Evolutionary conservation across 2,797 vertebrate species (phyloP).

Genomic region (Spinibarbus caldwelli): DNA sequence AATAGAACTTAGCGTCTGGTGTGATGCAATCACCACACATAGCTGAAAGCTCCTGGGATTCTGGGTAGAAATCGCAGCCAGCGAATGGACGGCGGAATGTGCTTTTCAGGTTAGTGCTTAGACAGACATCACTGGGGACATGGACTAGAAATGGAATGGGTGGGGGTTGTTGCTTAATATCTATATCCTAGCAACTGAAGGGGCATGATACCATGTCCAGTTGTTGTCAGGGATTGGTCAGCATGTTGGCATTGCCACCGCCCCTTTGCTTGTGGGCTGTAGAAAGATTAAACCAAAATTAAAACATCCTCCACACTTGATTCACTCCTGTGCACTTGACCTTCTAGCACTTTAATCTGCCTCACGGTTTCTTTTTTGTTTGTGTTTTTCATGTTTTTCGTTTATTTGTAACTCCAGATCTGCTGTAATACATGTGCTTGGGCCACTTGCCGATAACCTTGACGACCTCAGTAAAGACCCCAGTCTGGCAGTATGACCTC

Average conservation of each 20-base stretch:
- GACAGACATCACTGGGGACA: conserved; percentile 51
- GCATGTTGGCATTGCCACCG: conserved; percentile 77
- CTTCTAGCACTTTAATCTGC: conserved; percentile 80
- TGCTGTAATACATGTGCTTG: conserved; percentile 66
- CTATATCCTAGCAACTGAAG: conserved; percentile 87
- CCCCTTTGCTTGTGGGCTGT: conserved; percentile 81
- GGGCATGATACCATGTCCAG: conserved; percentile 81
- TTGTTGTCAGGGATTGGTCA: conserved; percentile 87
- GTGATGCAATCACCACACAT: conserved; percentile 65
- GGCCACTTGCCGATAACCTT: conserved; percentile 66
- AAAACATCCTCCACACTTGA: conserved; percentile 80
- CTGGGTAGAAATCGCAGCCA: conserved; percentile 67
- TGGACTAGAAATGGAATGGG: conserved; percentile 52
- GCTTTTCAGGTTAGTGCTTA: conserved; percentile 66
- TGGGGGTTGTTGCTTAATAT: conserved; percentile 84
- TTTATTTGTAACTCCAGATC: conserved; percentile 53
- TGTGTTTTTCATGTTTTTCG: conserved; percentile 62
- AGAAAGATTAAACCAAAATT: conserved; percentile 86
- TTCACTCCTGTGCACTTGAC: conserved; percentile 89
- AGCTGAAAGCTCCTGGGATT: conserved; percentile 58
- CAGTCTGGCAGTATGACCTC: conserved; percentile 88
- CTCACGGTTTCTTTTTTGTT: conserved; percentile 73
- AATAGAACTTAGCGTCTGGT: conserved; percentile 31
- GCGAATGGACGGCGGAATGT: conserved; percentile 62
- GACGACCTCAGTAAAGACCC: conserved; percentile 69